Evolutionary conservation across 2,113 vertebrate species (phyloP).

Genomic region (Etheostoma cragini): DNA sequence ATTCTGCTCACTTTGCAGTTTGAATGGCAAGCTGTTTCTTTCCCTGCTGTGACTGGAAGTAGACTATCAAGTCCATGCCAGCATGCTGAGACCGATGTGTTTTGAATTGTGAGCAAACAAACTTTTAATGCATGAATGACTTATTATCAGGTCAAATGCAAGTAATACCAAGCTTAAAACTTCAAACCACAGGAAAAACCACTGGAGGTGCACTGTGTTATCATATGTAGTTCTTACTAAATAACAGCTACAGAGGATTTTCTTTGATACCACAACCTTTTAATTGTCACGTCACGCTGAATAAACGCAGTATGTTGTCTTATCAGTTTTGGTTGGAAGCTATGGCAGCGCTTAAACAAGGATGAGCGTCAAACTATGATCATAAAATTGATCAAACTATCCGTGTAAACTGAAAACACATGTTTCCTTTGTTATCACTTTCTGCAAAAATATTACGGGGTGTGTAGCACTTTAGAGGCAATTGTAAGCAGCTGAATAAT

Average conservation of each 20-base stretch:
- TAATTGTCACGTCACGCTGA: not conserved
- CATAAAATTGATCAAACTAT: not conserved
- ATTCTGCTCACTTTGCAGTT: constrained; percentile 49
- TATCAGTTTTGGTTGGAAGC: not conserved
- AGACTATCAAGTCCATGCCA: constrained; percentile 68
- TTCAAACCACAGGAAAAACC: constrained; percentile 31
- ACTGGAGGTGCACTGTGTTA: not conserved
- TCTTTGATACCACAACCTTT: not conserved
- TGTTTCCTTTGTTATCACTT: not conserved
- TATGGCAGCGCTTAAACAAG: not conserved
- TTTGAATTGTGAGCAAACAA: constrained; percentile 73
- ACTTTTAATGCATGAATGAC: constrained; percentile 68
- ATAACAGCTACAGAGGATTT: not conserved
- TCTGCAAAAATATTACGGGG: not conserved
- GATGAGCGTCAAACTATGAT: not conserved
- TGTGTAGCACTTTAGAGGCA: not conserved
- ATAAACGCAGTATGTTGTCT: not conserved
- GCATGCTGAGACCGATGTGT: constrained; percentile 64
- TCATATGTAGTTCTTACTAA: not conserved
- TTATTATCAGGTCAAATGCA: constrained; percentile 60
- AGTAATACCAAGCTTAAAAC: constrained; percentile 32
- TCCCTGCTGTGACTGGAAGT: constrained; percentile 65
- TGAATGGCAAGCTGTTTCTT: constrained; percentile 44
- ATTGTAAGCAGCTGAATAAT: not conserved
- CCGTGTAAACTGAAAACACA: not conserved